These are phyloP conservation scores for Chirona hameri DNA, from an alignment of 2,888 invertebrate genomes.

Conservation along the genomic window DNA sequence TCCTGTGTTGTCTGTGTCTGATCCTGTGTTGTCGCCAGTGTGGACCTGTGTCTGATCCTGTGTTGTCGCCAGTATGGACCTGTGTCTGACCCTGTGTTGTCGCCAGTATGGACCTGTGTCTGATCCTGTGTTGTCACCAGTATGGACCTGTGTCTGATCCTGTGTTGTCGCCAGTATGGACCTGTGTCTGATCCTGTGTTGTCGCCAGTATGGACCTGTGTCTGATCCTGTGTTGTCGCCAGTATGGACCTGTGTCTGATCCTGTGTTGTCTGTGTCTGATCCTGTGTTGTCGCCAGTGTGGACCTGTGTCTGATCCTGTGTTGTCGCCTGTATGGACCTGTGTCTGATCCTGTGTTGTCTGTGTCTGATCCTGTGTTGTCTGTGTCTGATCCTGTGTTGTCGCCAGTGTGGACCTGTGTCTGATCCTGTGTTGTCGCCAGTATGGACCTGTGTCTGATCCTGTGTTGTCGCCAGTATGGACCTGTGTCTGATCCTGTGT, in stretches of 20 bases:
- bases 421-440: constrained; percentile 31
- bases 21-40: constrained; percentile 47
- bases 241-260: constrained; percentile 61
- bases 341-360: too few species aligned
- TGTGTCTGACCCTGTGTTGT: too few species aligned
- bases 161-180: too few species aligned
- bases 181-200: too few species aligned
- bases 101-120: background rate
- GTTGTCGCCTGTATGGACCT: constrained; percentile 60
- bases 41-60: constrained; percentile 57
- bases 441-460: constrained; percentile 61
- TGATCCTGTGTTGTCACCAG: constrained; percentile 44
- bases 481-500: too few species aligned
- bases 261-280: too few species aligned
- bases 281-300: background rate
- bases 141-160: constrained; percentile 58
- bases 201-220: background rate
- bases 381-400: too few species aligned
- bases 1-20: too few species aligned
- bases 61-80: too few species aligned
- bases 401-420: background rate
- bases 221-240: constrained; percentile 31
- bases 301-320: constrained; percentile 23
- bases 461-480: too few species aligned
- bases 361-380: too few species aligned